These are phyloP conservation scores for Falcunculus frontatus DNA, from an alignment of 2,113 vertebrate genomes.

Conservation along the genomic window DNA sequence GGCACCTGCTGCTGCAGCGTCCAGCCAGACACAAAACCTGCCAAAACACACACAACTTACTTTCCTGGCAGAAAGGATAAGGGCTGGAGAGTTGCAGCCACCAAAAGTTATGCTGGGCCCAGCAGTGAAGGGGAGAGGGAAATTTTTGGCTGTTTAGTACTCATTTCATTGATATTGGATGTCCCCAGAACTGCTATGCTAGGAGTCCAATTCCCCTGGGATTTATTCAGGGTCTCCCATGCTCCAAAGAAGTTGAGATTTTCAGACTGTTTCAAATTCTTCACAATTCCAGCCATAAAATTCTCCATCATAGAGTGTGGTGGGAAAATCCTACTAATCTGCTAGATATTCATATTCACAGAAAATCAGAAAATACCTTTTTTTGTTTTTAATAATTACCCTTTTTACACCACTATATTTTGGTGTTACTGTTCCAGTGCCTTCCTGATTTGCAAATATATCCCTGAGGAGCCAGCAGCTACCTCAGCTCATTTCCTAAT, in stretches of 20 bases:
- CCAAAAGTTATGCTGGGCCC: not conserved
- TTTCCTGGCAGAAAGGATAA: not conserved
- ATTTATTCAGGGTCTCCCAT: not conserved
- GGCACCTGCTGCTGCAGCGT: not conserved
- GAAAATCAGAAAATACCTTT: not conserved
- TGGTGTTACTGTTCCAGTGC: not conserved
- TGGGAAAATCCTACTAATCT: not conserved
- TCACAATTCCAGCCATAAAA: not conserved
- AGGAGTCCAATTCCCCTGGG: not conserved
- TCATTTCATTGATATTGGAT: no score
- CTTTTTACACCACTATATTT: not conserved
- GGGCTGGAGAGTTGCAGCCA: not conserved
- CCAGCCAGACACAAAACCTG: not conserved
- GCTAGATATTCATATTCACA: not conserved
- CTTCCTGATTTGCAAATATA: not conserved
- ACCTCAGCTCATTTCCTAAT: not conserved
- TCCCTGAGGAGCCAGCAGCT: not conserved
- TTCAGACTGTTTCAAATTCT: not conserved
- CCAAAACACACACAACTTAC: not conserved
- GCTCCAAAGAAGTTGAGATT: not conserved
- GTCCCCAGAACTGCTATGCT: not conserved
- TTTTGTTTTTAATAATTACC: not conserved
- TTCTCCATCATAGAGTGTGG: not conserved
- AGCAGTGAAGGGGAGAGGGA: not conserved
- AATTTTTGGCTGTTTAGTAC: not conserved